Base-by-base conservation (phyloP, 2,888 invertebrate species). In the Eumerus sabulonum region DNA sequence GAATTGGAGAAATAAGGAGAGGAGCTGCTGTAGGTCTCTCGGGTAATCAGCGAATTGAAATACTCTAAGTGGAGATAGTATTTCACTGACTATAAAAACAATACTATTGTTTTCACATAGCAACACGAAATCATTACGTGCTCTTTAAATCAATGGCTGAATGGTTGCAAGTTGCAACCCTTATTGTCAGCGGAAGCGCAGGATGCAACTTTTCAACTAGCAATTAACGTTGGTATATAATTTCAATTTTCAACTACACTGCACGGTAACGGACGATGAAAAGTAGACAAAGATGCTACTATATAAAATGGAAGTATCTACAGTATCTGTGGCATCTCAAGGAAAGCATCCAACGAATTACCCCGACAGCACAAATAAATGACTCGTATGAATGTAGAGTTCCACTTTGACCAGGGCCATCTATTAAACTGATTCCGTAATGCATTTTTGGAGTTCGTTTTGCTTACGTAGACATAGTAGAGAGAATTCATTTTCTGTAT, bases 1-100 rank as follows among this genome's bases (percentile, higher is more conserved):
- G 27, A 27, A 4, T 27, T 2, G 7, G 14, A 50, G 38, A 17
- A 45, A 19, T 42, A 14, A 5, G 56, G 13, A 44, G 44, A 42
- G 56, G 64, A 38, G 64, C 27, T 36, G 35, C 42, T 42, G n/a
- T 45, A 4, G 14, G 17, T 64, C 72, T 64, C 70, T 59, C 63
- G 70, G 47, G 76, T 70, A 76, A 70, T 76, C 74, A 68, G 45
- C 53, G 66, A 66, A 66, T 73, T 66, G 53, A 73, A 71, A 63
- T 54, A 40, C 57, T 64, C 36, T 16, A 57, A 64, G 50, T 64
- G 51, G 51, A 67, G 12, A 54, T 62, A 56, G 17, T 56, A 35
- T n/a, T 27, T 56, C 45, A 27, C 13, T n/a, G 19, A 47, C 63
- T 51, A 50, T 45, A n/a, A 27, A 7, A 4, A 27, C 27, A 27